phyloP scores from a whole-genome alignment of 2,113 vertebrate species.

The Psammodynastes pulverulentus region DNA sequence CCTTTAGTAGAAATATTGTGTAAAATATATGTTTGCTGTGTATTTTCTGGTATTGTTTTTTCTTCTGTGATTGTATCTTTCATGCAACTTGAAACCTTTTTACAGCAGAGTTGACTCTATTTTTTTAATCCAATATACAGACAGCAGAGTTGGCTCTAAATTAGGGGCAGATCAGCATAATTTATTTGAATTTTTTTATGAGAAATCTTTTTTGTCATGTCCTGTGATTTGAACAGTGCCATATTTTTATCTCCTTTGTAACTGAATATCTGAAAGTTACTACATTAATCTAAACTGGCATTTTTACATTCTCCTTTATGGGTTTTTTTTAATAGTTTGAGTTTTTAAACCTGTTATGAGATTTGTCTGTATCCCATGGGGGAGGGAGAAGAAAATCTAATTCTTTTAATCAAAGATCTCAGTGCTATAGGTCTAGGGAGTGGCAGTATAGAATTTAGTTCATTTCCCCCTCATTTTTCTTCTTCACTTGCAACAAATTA shows the following conservation, averaged over 20 bases:
- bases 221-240: not conserved
- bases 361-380: too few species aligned
- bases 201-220: not conserved
- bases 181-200: not conserved
- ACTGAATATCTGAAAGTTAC: not conserved
- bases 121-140: too few species aligned
- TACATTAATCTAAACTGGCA: not conserved
- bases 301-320: not conserved
- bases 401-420: not conserved
- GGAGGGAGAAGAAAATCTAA: not conserved
- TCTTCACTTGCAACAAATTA: not conserved
- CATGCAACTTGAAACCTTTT: not conserved
- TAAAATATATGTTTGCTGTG: not conserved
- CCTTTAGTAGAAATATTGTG: not conserved
- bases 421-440: not conserved
- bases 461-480: not conserved
- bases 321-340: not conserved
- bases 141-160: not conserved
- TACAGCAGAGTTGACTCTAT: not conserved
- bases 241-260: not conserved
- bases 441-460: not conserved
- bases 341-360: not conserved
- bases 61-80: not conserved
- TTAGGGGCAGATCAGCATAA: not conserved
- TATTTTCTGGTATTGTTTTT: not conserved